Conservation (phyloP, 2,888 invertebrate species). For the Phyllotreta striolata region DNA sequence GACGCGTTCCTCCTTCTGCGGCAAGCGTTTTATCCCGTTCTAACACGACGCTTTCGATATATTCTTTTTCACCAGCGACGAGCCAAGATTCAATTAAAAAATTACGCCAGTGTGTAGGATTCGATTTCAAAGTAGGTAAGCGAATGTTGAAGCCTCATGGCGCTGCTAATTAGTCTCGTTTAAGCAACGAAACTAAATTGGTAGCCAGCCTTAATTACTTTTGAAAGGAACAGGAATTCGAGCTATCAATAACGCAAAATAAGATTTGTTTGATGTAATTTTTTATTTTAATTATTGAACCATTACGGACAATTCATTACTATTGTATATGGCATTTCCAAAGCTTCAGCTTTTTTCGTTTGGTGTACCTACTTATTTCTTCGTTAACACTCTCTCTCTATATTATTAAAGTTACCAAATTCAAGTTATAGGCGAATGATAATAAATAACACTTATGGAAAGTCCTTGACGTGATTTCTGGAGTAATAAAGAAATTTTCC, state of each 20-base stretch:
- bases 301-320: too few species aligned
- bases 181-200: conserved; percentile 18
- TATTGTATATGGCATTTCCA: too few species aligned
- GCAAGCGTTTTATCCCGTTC: conserved; percentile 13
- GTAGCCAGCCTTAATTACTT: conserved; percentile 17
- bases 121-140: conserved; percentile 19
- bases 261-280: too few species aligned
- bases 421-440: too few species aligned
- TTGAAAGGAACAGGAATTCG: background rate
- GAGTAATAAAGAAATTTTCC: conserved; percentile 3
- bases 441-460: too few species aligned
- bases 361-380: too few species aligned
- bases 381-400: too few species aligned
- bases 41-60: background rate
- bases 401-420: too few species aligned
- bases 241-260: too few species aligned
- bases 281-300: too few species aligned
- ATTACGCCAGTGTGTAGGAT: conserved; percentile 15
- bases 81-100: conserved; percentile 27
- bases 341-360: too few species aligned
- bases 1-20: conserved; percentile 7
- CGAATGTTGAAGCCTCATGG: conserved; percentile 13
- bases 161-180: conserved; percentile 22
- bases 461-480: too few species aligned
- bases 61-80: conserved; percentile 1